Base-by-base conservation (phyloP, 2,113 vertebrate species). In the Cariama cristata region DNA sequence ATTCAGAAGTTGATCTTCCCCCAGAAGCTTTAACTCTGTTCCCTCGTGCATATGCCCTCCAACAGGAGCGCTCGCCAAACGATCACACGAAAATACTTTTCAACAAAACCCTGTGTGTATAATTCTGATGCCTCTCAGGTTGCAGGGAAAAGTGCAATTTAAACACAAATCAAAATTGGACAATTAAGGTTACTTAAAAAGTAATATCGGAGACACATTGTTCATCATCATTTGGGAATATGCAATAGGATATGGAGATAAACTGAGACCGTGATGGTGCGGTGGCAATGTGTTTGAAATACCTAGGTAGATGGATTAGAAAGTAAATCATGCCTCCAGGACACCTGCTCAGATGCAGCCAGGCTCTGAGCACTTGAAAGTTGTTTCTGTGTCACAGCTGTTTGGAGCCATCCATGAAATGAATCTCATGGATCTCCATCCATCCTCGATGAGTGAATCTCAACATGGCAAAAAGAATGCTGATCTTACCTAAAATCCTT, bases 111-210 rank as follows among this genome's bases (percentile, higher is more conserved):
- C 49, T 68, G 14, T 2, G 2, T 62, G 53, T 45, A 10, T 75
- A 66, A 96, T 96, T 89, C 50, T 60, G 45, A 93, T 95, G 89
- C 84, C 49, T 96, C 86, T 97, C 74, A 90, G 93, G 93, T 91
- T 96, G 87, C 88, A 88, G 45, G 35, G 14, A 44, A 91, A 93
- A 95, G 95, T 35, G 52, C 89, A 80, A 83, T 97, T 97, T 85
- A 82, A 96, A 93, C 82, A 67, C 20, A 89, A 95, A 91, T 85
- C 93, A 95, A 94, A 96, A 91, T 72, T 90, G 92, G 88, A 90
- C 95, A 95, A 95, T 94, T 76, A 89, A 91, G 86, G 76, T 92
- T 95, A 90, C 63, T 91, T 95, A 77, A 94, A 95, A 96, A 84
- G 71, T 91, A 86, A 90, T 94, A 96, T 74, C 3, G 2, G 67